Percentiles rank a stretch among this genome's conserved stretches.
These are phyloP conservation scores for Xanthorhoe designata DNA, from an alignment of 2,888 invertebrate genomes.

Conservation along the genomic window DNA sequence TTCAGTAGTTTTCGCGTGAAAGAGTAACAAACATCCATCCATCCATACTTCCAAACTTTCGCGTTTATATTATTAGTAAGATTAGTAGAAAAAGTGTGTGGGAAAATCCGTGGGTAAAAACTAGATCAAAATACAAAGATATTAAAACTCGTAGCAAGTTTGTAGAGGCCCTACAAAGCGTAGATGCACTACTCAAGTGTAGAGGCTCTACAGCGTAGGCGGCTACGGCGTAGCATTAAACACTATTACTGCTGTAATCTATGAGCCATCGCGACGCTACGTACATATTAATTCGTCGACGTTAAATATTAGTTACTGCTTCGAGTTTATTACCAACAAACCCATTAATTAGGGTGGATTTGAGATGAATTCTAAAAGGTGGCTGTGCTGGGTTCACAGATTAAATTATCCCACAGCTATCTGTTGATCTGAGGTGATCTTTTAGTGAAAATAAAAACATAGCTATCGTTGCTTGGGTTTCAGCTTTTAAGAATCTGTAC, in stretches of 20 bases:
- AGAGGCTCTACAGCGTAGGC: constrained; percentile 35
- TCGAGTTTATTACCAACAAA: constrained; percentile 2
- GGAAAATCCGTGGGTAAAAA: not conserved
- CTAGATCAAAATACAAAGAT: not conserved
- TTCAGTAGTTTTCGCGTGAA: no score
- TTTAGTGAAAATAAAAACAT: not conserved
- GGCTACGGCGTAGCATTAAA: constrained; percentile 35
- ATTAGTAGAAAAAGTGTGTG: no score
- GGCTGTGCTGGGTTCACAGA: not conserved
- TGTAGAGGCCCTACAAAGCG: constrained; percentile 27
- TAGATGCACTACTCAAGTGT: constrained; percentile 27
- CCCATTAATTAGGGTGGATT: constrained; percentile 2
- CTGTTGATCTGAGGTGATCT: not conserved
- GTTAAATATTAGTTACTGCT: constrained; percentile 1
- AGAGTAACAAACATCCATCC: no score
- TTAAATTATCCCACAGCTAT: not conserved
- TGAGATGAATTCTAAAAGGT: not conserved
- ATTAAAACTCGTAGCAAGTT: not conserved
- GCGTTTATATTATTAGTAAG: no score
- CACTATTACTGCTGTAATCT: constrained; percentile 26
- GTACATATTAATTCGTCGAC: constrained; percentile 4
- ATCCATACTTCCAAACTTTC: no score
- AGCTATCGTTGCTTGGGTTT: no score
- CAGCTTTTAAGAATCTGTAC: no score
- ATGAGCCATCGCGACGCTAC: constrained; percentile 6